Evolutionary conservation across 2,797 vertebrate genomes (phyloP).

Genomic region (Falco rusticolus): DNA sequence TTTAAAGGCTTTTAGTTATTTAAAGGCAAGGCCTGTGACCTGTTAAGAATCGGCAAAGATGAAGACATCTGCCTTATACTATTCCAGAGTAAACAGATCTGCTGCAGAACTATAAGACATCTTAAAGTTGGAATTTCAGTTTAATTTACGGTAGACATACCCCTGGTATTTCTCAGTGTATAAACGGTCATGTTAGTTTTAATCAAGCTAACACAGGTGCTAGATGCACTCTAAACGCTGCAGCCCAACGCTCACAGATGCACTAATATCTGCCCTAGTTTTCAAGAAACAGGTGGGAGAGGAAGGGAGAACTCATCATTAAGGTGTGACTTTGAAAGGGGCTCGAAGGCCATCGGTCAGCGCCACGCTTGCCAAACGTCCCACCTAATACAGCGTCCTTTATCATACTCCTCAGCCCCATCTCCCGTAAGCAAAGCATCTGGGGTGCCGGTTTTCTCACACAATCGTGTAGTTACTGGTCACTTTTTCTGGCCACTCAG

Average conservation of each 20-base stretch:
- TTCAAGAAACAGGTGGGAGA: neutral
- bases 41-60: conserved; percentile 37
- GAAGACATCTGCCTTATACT: conserved; percentile 48
- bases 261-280: conserved; percentile 24
- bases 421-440: rapidly evolving
- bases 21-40: conserved; percentile 18
- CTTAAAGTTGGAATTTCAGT: neutral
- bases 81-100: conserved; percentile 29
- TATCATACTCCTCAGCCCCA: neutral
- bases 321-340: neutral
- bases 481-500: neutral
- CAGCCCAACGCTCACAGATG: neutral
- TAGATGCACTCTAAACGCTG: neutral
- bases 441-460: neutral
- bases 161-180: neutral
- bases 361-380: neutral
- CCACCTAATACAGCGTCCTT: rapidly evolving
- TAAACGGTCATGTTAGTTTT: neutral
- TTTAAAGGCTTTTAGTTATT: conserved; percentile 49
- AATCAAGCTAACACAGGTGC: neutral
- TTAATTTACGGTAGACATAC: conserved; percentile 5
- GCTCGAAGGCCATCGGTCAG: neutral
- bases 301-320: neutral
- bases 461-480: neutral
- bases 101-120: neutral